Evolutionary conservation across 2,888 invertebrate genomes (phyloP).

Genomic region (Ptilodon capucinus): DNA sequence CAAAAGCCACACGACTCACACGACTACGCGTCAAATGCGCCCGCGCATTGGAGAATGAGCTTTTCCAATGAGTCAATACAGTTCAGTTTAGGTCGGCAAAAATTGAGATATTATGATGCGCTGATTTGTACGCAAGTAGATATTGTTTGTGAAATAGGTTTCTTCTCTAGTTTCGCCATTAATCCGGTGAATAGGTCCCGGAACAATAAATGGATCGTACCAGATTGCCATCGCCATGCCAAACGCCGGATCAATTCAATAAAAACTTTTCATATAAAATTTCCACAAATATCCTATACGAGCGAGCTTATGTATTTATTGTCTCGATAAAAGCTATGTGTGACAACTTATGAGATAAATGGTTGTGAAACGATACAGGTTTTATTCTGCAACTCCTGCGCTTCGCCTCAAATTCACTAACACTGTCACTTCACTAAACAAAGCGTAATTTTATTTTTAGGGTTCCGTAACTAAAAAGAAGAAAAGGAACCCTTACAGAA

Average conservation of each 20-base stretch:
- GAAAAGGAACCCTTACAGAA: too few relatives aligned
- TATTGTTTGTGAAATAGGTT: slow-evolving; percentile 1
- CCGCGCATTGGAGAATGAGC: too few relatives aligned
- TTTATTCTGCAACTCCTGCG: neutral
- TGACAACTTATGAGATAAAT: slow-evolving; percentile 18
- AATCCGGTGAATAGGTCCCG: slow-evolving; percentile 25
- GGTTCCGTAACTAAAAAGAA: too few relatives aligned
- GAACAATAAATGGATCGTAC: slow-evolving; percentile 28
- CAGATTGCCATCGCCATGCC: slow-evolving; percentile 28
- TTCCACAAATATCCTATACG: slow-evolving; percentile 29
- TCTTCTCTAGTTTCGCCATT: slow-evolving; percentile 14
- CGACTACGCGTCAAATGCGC: too few relatives aligned
- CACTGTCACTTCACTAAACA: too few relatives aligned
- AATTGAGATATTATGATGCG: neutral
- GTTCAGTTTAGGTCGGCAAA: neutral
- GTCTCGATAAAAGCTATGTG: slow-evolving; percentile 6
- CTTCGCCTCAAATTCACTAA: too few relatives aligned
- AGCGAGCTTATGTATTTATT: slow-evolving; percentile 23
- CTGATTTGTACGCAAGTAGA: neutral
- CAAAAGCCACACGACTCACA: too few relatives aligned
- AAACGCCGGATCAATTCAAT: slow-evolving; percentile 33
- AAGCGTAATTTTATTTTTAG: too few relatives aligned
- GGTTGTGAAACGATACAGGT: slow-evolving; percentile 1
- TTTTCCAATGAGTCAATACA: too few relatives aligned
- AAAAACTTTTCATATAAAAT: slow-evolving; percentile 45